Percentiles rank a stretch among this genome's conserved stretches.
Conservation (phyloP, 35 echinoderm and acorn worm genomes). For the Nesometra sesokonis region DNA sequence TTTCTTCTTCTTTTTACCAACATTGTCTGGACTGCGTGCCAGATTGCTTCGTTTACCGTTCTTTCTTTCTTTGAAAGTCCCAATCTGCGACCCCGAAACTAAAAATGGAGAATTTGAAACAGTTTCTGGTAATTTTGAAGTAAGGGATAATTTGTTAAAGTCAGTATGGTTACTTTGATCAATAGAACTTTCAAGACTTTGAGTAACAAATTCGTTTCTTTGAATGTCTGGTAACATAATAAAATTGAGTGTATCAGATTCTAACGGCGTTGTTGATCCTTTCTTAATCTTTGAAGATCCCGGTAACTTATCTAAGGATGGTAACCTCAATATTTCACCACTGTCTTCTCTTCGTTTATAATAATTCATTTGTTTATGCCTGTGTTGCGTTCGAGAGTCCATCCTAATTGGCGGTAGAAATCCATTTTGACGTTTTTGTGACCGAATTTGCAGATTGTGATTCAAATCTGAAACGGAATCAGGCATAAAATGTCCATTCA, state of each 20-base stretch:
- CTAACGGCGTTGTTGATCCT: neutral
- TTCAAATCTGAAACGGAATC: no score
- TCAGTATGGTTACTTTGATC: neutral
- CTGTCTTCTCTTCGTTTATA: neutral
- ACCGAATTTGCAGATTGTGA: no score
- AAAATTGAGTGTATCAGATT: neutral
- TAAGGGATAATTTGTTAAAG: neutral
- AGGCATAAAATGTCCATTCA: no score
- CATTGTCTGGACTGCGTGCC: neutral
- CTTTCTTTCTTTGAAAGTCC: neutral
- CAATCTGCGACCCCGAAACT: neutral
- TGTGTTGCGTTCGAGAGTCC: neutral
- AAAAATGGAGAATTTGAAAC: neutral
- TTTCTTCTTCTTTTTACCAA: neutral
- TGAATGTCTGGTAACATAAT: neutral
- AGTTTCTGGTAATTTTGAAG: neutral
- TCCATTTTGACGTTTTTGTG: neutral
- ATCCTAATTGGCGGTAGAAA: neutral
- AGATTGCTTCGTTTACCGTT: neutral
- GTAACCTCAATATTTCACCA: neutral
- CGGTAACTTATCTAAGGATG: neutral
- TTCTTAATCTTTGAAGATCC: neutral
- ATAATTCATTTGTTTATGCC: neutral
- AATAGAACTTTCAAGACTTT: neutral
- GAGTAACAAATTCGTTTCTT: neutral